phyloP scores from a whole-genome alignment of 2,113 vertebrate species.

The Microcebus murinus region DNA sequence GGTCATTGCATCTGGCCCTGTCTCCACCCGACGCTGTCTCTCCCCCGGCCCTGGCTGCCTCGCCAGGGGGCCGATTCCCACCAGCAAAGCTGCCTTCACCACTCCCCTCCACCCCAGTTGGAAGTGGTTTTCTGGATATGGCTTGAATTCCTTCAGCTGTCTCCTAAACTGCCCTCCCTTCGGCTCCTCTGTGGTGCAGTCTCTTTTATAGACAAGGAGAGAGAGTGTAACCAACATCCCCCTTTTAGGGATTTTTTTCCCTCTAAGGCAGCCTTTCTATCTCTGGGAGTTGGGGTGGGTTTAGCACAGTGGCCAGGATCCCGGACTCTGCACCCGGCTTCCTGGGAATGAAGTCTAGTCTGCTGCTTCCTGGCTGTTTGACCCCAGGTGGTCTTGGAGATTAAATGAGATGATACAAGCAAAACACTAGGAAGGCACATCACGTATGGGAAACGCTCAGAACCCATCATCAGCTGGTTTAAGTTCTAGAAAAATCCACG shows the following conservation, averaged over 20 bases:
- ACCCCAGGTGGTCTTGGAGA: neutral
- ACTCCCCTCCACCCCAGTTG: neutral
- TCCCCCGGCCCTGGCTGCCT: neutral
- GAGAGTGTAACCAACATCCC: neutral
- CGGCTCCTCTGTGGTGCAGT: neutral
- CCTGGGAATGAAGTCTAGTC: neutral
- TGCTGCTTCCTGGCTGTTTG: neutral
- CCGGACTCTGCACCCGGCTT: neutral
- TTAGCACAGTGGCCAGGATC: neutral
- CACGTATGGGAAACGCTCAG: neutral
- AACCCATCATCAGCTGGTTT: neutral
- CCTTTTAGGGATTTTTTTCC: neutral
- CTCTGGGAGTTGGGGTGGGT: too few species aligned
- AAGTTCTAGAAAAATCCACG: neutral
- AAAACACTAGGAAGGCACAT: neutral
- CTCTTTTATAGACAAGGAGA: neutral
- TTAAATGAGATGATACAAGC: neutral
- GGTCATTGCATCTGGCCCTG: too few species aligned
- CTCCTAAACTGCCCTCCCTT: too few species aligned
- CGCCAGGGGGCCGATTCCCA: rapidly evolving
- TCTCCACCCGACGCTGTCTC: too few species aligned
- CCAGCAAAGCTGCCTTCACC: neutral
- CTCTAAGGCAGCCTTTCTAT: neutral
- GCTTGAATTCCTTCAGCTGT: neutral
- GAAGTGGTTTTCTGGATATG: neutral